These are phyloP conservation scores for Cheilosia vernalis DNA, from an alignment of 2,888 invertebrate species.

Conservation along the genomic window DNA sequence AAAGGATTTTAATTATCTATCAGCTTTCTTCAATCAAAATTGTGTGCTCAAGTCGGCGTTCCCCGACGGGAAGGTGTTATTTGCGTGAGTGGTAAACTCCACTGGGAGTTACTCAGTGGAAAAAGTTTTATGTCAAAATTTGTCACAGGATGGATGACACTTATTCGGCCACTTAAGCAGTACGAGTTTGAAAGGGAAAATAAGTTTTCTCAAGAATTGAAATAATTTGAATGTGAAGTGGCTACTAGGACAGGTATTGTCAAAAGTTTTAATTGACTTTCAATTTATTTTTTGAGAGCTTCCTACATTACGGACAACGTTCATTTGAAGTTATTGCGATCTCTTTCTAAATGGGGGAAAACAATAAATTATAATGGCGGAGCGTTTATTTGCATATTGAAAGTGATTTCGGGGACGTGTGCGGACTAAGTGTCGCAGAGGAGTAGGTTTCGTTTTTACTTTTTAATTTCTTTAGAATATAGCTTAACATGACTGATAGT, in stretches of 20 bases:
- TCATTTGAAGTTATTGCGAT: neutral
- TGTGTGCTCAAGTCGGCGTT: neutral
- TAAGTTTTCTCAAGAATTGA: neutral
- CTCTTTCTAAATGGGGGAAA: neutral
- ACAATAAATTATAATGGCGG: neutral
- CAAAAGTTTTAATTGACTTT: slow-evolving; percentile 28
- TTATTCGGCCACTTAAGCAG: neutral
- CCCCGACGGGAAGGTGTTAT: neutral
- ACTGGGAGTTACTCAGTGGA: too few species aligned
- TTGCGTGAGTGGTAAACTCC: neutral
- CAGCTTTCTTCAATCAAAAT: slow-evolving; percentile 1
- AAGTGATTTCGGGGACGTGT: neutral
- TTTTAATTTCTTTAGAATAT: too few species aligned
- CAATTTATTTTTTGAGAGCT: slow-evolving; percentile 3
- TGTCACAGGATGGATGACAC: neutral
- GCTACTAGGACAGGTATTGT: neutral
- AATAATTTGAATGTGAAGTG: neutral
- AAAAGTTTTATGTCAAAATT: neutral
- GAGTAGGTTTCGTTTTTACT: too few species aligned
- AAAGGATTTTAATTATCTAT: slow-evolving; percentile 23
- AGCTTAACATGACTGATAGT: too few species aligned
- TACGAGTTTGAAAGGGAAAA: too few species aligned
- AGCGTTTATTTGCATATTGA: neutral
- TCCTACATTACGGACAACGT: neutral
- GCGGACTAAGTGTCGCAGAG: too few species aligned